Conservation (phyloP, 2,113 vertebrate genomes). For the Megaceryle maxima region DNA sequence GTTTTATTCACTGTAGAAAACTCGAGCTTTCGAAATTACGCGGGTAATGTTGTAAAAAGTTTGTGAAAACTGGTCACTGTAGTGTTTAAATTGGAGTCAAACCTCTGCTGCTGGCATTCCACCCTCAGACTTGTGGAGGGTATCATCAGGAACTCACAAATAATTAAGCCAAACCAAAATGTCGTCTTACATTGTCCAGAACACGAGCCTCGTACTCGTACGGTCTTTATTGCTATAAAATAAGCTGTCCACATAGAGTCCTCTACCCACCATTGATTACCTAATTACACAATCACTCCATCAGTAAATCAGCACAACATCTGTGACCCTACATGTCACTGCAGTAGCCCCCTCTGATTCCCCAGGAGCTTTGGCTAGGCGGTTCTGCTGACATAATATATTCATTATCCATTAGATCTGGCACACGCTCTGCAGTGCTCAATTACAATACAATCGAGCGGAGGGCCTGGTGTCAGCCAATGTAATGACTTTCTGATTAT, state of each 20-base stretch:
- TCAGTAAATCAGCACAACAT: constrained; percentile 79
- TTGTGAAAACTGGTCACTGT: not conserved
- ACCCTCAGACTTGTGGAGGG: not conserved
- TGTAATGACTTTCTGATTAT: constrained; percentile 99
- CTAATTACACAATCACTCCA: constrained; percentile 80
- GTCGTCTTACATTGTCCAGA: not conserved
- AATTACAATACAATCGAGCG: constrained; percentile 89
- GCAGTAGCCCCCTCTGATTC: constrained; percentile 60
- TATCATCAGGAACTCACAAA: not conserved
- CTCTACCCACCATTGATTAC: constrained; percentile 77
- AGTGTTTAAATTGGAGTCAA: not conserved
- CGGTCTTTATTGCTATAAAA: constrained; percentile 38
- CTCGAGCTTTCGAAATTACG: not conserved
- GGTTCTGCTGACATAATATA: constrained; percentile 80
- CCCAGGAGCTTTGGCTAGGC: constrained; percentile 70
- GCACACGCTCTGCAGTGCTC: constrained; percentile 81
- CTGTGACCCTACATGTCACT: constrained; percentile 75
- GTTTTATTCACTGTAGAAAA: not conserved
- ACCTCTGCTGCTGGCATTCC: not conserved
- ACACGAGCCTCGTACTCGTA: not conserved
- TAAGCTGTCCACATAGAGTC: constrained; percentile 52
- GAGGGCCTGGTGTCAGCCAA: constrained; percentile 85
- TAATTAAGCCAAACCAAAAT: not conserved
- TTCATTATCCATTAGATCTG: constrained; percentile 86
- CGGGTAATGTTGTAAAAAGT: not conserved